These are phyloP conservation scores for Gisinianus flammeolus DNA, from an alignment of 2,888 invertebrate species.

Conservation along the genomic window DNA sequence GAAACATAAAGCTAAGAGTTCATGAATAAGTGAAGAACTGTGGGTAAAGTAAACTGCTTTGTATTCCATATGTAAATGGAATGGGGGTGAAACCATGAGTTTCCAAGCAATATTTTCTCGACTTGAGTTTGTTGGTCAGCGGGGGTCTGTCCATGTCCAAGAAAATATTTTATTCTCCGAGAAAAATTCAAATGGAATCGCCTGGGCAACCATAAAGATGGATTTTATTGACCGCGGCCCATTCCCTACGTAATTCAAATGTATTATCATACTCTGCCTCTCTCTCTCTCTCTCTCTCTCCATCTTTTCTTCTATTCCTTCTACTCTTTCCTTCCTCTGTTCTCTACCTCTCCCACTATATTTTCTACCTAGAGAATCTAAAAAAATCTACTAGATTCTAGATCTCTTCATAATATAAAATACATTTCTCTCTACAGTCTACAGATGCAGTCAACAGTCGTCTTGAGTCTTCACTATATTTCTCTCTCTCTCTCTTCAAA, in stretches of 20 bases:
- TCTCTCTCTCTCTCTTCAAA: background rate
- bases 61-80: constrained; percentile 51
- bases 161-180: constrained; percentile 54
- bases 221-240: constrained; percentile 59
- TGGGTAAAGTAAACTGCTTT: constrained; percentile 26
- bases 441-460: background rate
- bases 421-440: background rate
- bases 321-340: background rate
- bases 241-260: constrained; percentile 56
- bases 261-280: constrained; percentile 49
- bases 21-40: constrained; percentile 48
- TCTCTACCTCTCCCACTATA: constrained; percentile 10
- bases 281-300: background rate
- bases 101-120: constrained; percentile 40
- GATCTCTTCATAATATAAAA: background rate
- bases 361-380: background rate
- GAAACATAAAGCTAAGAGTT: constrained; percentile 29
- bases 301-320: background rate
- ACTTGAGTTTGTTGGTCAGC: constrained; percentile 37
- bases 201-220: constrained; percentile 57
- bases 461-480: background rate
- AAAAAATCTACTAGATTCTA: too few relatives aligned
- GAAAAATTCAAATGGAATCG: constrained; percentile 58
- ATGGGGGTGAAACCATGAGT: constrained; percentile 46
- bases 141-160: constrained; percentile 27